Conservation (phyloP, 2,113 vertebrate genomes). For the Eurypyga helias region DNA sequence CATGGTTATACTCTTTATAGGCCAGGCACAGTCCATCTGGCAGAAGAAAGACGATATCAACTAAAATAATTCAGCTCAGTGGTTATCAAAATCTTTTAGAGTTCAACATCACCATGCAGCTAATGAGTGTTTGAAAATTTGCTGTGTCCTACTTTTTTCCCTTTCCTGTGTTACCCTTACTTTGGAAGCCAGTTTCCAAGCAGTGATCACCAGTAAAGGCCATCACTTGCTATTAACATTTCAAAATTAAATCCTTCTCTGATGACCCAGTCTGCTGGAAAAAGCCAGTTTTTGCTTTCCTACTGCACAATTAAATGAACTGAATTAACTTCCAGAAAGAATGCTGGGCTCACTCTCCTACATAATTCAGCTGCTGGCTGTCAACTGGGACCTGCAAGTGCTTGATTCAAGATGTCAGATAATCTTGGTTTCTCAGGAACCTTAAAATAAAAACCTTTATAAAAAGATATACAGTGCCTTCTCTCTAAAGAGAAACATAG, state of each 20-base stretch:
- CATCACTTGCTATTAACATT: neutral
- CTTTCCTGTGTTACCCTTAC: neutral
- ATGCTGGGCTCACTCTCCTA: neutral
- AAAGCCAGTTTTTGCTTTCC: neutral
- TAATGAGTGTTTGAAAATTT: neutral
- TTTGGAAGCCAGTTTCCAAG: neutral
- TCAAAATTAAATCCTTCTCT: conserved; percentile 15
- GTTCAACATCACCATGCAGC: neutral
- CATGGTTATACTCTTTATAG: neutral
- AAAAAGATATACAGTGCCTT: neutral
- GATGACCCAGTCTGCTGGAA: neutral
- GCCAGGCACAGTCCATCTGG: neutral
- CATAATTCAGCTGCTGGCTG: conserved; percentile 2
- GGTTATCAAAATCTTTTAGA: neutral
- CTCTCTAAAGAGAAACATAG: neutral
- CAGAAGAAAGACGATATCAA: neutral
- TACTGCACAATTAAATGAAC: neutral
- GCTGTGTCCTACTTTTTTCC: neutral
- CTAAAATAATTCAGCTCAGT: neutral
- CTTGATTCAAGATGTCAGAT: neutral
- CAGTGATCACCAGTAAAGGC: neutral
- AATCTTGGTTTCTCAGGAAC: neutral
- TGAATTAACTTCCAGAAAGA: neutral
- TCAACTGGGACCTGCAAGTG: neutral
- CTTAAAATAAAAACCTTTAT: neutral